These are phyloP conservation scores for Dipodomys stephensi DNA, from an alignment of 2,113 vertebrate genomes.

Conservation along the genomic window DNA sequence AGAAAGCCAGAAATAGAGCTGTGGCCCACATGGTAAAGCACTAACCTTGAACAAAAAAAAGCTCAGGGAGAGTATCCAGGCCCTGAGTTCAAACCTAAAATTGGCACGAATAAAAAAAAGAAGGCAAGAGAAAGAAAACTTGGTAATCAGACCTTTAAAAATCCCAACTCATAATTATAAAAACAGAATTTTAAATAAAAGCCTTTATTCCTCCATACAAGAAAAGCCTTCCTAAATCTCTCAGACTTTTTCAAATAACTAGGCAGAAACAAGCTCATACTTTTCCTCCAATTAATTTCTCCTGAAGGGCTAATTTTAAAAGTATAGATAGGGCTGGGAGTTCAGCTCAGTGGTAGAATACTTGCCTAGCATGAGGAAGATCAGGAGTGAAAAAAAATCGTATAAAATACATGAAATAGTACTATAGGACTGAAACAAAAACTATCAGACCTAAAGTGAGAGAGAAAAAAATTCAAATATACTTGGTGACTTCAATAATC, in stretches of 20 bases:
- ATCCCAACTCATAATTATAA: conserved; percentile 45
- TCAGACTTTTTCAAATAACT: not conserved
- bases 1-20: no score
- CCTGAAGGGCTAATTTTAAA: conserved; percentile 41
- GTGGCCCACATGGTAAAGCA: no score
- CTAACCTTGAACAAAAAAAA: no score
- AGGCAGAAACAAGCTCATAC: conserved; percentile 11
- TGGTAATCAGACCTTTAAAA: conserved; percentile 42
- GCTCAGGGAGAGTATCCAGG: no score
- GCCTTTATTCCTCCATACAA: conserved; percentile 12
- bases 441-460: conserved; percentile 46
- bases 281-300: conserved; percentile 41
- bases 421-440: conserved; percentile 25
- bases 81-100: no score
- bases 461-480: conserved; percentile 22
- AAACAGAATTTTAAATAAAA: conserved; percentile 60
- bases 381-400: not conserved
- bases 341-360: not conserved
- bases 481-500: not conserved
- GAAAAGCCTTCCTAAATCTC: conserved; percentile 10
- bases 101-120: not conserved
- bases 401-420: conserved; percentile 25
- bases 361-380: not conserved
- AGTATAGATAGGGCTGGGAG: not conserved
- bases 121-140: conserved; percentile 35